Evolutionary conservation across 2,888 invertebrate genomes (phyloP).

Genomic region (Macrosoma leucophasiata): DNA sequence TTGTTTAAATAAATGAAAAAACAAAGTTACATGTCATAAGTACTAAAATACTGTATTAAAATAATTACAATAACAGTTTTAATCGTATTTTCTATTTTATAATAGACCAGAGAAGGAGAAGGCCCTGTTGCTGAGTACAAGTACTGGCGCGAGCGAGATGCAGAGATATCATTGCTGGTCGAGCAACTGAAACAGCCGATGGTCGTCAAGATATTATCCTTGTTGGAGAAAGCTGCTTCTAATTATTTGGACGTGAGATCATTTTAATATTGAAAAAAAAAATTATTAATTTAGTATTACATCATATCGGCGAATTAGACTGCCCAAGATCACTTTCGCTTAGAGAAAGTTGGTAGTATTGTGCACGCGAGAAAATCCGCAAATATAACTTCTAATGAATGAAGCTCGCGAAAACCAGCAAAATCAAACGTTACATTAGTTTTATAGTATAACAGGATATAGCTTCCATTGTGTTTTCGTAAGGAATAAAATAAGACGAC

Average conservation of each 20-base stretch:
- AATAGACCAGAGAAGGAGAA: slow-evolving; percentile 76
- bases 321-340: too few species aligned
- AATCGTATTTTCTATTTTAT: neutral
- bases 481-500: slow-evolving; percentile 1
- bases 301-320: too few species aligned
- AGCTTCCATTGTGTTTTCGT: neutral
- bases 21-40: neutral
- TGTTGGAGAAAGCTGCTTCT: slow-evolving; percentile 74
- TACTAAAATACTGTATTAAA: neutral
- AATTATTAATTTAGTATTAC: too few species aligned
- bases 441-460: too few species aligned
- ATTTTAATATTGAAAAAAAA: too few species aligned
- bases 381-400: too few species aligned
- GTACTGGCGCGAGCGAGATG: slow-evolving; percentile 89
- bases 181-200: slow-evolving; percentile 87
- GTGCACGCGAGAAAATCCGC: too few species aligned
- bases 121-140: slow-evolving; percentile 91
- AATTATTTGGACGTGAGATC: slow-evolving; percentile 64
- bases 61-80: neutral
- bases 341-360: too few species aligned
- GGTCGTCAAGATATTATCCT: slow-evolving; percentile 76
- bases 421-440: too few species aligned
- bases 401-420: too few species aligned
- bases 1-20: too few species aligned
- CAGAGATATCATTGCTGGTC: slow-evolving; percentile 83